A percentile compares a stretch with the other conserved stretches of the same genome.
Conservation (phyloP, 2,113 vertebrate species). For the Noturus placidus region DNA sequence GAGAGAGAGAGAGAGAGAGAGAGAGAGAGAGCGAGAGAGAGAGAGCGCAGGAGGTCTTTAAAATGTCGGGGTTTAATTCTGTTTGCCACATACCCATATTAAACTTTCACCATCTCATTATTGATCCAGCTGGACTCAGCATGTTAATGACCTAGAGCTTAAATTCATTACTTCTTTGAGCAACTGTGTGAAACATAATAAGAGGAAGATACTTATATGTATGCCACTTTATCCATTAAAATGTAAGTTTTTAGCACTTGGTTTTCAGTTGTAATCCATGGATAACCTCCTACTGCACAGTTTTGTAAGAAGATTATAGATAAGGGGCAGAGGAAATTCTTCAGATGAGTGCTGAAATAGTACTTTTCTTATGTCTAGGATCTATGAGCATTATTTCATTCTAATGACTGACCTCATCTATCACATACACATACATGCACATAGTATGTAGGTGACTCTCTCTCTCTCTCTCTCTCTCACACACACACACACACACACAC, state of each 20-base stretch:
- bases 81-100: too few relatives aligned
- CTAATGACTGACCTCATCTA: slow-evolving; percentile 1
- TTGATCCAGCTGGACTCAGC: neutral
- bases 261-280: neutral
- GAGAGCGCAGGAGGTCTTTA: too few relatives aligned
- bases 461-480: neutral
- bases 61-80: too few relatives aligned
- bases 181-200: neutral
- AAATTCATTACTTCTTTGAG: neutral
- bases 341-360: slow-evolving; percentile 14
- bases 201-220: neutral
- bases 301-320: neutral
- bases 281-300: neutral
- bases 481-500: neutral
- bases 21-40: too few relatives aligned
- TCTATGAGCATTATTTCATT: slow-evolving; percentile 16
- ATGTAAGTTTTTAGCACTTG: neutral
- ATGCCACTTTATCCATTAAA: neutral
- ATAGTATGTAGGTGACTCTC: slow-evolving; percentile 11
- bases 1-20: too few relatives aligned
- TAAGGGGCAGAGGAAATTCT: slow-evolving; percentile 6
- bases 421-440: neutral
- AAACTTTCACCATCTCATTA: too few relatives aligned
- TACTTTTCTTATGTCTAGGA: neutral
- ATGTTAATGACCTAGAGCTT: neutral